A percentile compares a stretch with the other conserved stretches of the same genome.
Evolutionary conservation across 2,113 vertebrate genomes (phyloP).

Genomic region (Anhinga anhinga): DNA sequence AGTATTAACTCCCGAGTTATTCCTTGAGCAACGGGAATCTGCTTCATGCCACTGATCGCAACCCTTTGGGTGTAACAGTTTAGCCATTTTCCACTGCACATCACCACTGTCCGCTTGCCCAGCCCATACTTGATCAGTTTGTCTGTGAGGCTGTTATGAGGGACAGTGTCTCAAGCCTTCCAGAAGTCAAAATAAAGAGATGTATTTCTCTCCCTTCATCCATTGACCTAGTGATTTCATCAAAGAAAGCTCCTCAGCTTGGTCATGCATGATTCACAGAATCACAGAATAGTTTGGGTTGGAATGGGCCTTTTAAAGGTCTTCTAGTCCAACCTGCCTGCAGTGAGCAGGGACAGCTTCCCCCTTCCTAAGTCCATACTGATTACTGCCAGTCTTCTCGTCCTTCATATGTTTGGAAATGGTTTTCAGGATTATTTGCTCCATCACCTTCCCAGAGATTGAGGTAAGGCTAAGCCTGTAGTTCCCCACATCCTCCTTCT

Average conservation of each 20-base stretch:
- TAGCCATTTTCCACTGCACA: not conserved
- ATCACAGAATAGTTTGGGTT: not conserved
- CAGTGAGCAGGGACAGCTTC: not conserved
- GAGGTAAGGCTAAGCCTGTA: not conserved
- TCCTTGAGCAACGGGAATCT: fast-evolving
- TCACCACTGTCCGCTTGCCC: not conserved
- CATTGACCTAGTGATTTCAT: not conserved
- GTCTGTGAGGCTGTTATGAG: not conserved
- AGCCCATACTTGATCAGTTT: not conserved
- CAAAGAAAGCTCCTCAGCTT: not conserved
- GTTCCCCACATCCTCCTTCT: not conserved
- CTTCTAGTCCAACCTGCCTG: not conserved
- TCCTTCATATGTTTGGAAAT: not conserved
- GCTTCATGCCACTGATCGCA: not conserved
- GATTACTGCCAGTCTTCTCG: not conserved
- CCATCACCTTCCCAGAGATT: not conserved
- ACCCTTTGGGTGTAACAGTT: not conserved
- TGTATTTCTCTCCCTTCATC: not conserved
- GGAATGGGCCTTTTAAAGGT: not conserved
- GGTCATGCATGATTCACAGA: not conserved
- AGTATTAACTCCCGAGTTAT: not conserved
- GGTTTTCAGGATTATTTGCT: not conserved
- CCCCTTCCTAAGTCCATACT: not conserved
- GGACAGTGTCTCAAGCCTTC: not conserved
- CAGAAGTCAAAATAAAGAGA: not conserved